A percentile compares a stretch with the other conserved stretches of the same genome.
These are phyloP conservation scores for Zele albiditarsus DNA, from an alignment of 2,888 invertebrate species.

Conservation along the genomic window DNA sequence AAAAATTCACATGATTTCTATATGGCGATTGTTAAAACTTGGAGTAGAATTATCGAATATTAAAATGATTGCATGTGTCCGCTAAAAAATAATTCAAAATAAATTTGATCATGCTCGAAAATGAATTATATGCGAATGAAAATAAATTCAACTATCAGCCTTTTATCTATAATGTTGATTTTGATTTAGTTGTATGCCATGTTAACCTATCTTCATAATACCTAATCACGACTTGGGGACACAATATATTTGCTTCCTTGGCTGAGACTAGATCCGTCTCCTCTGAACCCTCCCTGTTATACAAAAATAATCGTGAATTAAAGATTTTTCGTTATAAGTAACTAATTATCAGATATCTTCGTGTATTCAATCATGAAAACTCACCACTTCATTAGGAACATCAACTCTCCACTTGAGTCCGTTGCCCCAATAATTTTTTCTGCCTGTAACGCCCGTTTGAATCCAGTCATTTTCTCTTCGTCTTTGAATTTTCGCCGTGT, in stretches of 20 bases:
- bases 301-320: conserved; percentile 26
- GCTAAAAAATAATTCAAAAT: neutral
- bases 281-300: conserved; percentile 77
- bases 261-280: conserved; percentile 82
- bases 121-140: neutral
- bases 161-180: conserved; percentile 27
- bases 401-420: conserved; percentile 89
- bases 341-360: neutral
- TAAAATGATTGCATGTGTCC: too few relatives aligned
- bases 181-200: conserved; percentile 84
- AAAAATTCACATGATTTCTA: too few relatives aligned
- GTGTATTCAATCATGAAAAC: conserved; percentile 53
- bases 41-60: too few relatives aligned
- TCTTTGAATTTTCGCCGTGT: conserved; percentile 70
- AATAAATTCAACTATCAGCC: neutral
- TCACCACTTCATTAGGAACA: conserved; percentile 93
- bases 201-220: conserved; percentile 87
- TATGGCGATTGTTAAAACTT: neutral
- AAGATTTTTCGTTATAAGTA: neutral
- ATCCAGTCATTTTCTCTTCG: conserved; percentile 81
- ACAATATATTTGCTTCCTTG: conserved; percentile 79
- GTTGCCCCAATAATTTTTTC: conserved; percentile 93
- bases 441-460: conserved; percentile 85
- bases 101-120: neutral
- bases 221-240: conserved; percentile 81